phyloP scores from a whole-genome alignment of 2,113 vertebrate genomes.

The Sceloporus undulatus region DNA sequence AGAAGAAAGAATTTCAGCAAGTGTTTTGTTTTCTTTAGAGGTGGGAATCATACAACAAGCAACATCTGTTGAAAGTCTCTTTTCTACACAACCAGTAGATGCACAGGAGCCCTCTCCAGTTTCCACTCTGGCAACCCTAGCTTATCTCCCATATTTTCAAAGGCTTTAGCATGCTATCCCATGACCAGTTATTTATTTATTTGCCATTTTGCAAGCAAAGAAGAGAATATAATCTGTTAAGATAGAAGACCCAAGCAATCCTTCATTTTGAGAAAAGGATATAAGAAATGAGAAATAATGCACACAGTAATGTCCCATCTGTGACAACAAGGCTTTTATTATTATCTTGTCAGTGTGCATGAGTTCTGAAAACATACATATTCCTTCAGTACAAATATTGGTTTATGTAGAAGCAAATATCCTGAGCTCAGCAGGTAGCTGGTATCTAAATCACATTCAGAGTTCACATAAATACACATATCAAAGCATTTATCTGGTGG shows the following conservation, averaged over 20 bases:
- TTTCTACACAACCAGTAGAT: no score
- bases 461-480: slow-evolving; percentile 70
- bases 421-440: slow-evolving; percentile 74
- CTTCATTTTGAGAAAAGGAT: background rate
- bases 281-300: slow-evolving; percentile 58
- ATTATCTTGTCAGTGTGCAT: slow-evolving; percentile 51
- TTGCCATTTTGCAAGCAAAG: no score
- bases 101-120: no score
- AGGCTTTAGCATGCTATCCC: no score
- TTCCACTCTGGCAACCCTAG: background rate
- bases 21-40: no score
- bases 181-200: background rate
- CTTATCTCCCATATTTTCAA: background rate
- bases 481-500: slow-evolving; percentile 75
- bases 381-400: slow-evolving; percentile 68
- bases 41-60: no score
- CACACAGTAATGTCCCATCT: slow-evolving; percentile 47
- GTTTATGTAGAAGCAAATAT: slow-evolving; percentile 70
- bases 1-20: no score
- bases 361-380: slow-evolving; percentile 65
- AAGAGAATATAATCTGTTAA: no score
- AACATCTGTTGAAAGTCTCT: no score
- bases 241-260: no score
- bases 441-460: slow-evolving; percentile 73
- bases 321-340: slow-evolving; percentile 52